Conservation (phyloP, 2,888 invertebrate species). For the Xestia sexstrigata region DNA sequence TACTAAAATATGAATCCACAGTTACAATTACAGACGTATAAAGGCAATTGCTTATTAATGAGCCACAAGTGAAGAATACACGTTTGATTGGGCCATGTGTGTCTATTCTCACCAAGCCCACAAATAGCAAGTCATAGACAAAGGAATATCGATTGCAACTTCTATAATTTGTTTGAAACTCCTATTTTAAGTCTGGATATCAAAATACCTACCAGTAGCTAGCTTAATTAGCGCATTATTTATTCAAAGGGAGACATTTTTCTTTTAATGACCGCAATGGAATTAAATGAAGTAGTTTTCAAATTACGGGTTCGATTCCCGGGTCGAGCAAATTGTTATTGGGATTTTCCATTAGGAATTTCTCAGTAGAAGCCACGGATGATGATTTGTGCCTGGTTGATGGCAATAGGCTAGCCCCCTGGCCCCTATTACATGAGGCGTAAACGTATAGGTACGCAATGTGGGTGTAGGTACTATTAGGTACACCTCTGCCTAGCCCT, state of each 20-base stretch:
- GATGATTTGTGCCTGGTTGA: too few relatives aligned
- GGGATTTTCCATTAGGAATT: too few relatives aligned
- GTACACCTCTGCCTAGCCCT: too few relatives aligned
- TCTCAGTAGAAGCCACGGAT: too few relatives aligned
- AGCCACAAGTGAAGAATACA: conserved; percentile 54
- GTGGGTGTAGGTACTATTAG: too few relatives aligned
- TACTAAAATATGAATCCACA: conserved; percentile 47
- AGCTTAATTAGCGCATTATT: conserved; percentile 16
- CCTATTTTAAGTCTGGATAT: conserved; percentile 5
- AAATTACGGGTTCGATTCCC: neutral
- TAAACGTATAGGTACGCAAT: too few relatives aligned
- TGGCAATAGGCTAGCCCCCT: too few relatives aligned
- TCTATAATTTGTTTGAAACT: conserved; percentile 15
- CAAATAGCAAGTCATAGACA: conserved; percentile 52
- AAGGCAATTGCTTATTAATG: conserved; percentile 55
- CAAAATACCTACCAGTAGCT: neutral
- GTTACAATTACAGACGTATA: conserved; percentile 38
- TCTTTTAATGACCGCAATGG: neutral
- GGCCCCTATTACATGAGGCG: too few relatives aligned
- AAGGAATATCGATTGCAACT: conserved; percentile 32
- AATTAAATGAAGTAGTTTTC: neutral
- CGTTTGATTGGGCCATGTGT: conserved; percentile 59
- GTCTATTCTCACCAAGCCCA: conserved; percentile 65
- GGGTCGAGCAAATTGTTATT: too few relatives aligned
- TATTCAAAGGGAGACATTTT: neutral